These are phyloP conservation scores for Xestia rhomboidea DNA, from an alignment of 2,888 invertebrate species.

Conservation along the genomic window DNA sequence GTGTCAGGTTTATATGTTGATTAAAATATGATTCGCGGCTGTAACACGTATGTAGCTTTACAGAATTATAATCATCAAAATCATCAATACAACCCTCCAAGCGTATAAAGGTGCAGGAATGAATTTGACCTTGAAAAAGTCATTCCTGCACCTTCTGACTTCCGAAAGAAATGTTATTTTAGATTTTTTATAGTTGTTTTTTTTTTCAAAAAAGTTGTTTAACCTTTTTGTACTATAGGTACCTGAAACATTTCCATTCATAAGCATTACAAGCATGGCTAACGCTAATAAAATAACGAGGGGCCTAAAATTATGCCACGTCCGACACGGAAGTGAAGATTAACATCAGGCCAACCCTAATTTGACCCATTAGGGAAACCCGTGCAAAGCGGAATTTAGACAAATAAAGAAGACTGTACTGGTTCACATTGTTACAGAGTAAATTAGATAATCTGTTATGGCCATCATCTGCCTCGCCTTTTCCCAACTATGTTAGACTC, in stretches of 20 bases:
- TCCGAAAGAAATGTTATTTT: no score
- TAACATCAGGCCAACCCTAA: slow-evolving; percentile 20
- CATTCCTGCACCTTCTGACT: no score
- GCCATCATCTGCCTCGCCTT: background rate
- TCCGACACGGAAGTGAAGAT: slow-evolving; percentile 18
- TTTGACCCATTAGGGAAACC: slow-evolving; percentile 16
- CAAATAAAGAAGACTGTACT: slow-evolving; percentile 6
- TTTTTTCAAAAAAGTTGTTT: no score
- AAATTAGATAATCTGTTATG: background rate
- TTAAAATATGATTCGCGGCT: no score
- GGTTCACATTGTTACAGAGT: background rate
- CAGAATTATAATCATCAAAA: no score
- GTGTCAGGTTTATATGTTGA: no score
- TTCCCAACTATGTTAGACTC: background rate
- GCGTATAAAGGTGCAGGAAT: no score
- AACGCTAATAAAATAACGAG: background rate
- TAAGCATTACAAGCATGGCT: background rate
- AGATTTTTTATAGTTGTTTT: no score
- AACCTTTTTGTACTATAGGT: background rate
- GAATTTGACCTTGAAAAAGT: no score
- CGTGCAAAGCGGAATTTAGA: background rate
- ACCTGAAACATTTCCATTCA: background rate
- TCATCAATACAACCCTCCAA: no score
- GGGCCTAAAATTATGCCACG: background rate
- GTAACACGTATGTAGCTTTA: no score